These are phyloP conservation scores for Eubasilissa splendida DNA, from an alignment of 2,888 invertebrate species.

Conservation along the genomic window DNA sequence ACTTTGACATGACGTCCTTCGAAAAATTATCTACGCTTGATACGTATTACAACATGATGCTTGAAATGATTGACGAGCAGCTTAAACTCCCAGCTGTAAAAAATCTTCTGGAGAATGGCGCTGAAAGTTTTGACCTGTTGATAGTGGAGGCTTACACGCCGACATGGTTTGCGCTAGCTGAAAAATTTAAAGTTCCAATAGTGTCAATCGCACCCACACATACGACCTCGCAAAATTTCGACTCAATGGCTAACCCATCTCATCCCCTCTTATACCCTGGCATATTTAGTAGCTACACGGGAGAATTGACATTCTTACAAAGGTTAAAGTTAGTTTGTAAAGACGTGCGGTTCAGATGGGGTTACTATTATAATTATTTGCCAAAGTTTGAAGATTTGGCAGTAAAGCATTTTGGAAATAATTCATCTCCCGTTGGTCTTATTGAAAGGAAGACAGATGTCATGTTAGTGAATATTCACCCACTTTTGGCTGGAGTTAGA, in stretches of 20 bases:
- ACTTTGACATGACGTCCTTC: conserved; percentile 2
- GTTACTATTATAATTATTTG: no score
- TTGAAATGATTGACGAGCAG: conserved; percentile 57
- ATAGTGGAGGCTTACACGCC: conserved; percentile 59
- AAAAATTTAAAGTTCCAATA: conserved; percentile 60
- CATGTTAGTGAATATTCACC: conserved; percentile 23
- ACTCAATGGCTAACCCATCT: no score
- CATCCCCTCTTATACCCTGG: no score
- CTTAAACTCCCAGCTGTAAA: conserved; percentile 53
- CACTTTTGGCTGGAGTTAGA: neutral
- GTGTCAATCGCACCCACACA: conserved; percentile 58
- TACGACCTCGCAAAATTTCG: conserved; percentile 17
- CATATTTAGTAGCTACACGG: no score
- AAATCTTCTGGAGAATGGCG: conserved; percentile 29
- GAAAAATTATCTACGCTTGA: neutral
- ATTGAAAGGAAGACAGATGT: conserved; percentile 2
- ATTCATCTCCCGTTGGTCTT: neutral
- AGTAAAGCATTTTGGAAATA: conserved; percentile 8
- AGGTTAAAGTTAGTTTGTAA: no score
- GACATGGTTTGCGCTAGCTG: conserved; percentile 55
- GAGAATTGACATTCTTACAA: no score
- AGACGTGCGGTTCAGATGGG: no score
- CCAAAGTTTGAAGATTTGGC: neutral
- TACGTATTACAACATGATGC: conserved; percentile 45
- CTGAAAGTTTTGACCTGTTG: conserved; percentile 61